These are phyloP conservation scores for Oxygymnocypris stewartii DNA, from an alignment of 2,113 vertebrate species.

Conservation along the genomic window DNA sequence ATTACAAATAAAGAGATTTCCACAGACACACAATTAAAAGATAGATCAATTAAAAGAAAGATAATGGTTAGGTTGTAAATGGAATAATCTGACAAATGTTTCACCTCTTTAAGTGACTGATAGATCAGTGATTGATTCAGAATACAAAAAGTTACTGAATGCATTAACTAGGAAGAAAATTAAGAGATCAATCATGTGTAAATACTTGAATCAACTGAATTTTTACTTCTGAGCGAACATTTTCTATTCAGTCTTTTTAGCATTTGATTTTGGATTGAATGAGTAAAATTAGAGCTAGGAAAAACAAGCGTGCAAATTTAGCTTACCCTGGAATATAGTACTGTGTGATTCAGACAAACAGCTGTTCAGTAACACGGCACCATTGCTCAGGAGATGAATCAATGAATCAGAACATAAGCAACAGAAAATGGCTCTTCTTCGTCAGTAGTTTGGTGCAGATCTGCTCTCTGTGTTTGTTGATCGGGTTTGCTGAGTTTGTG, in stretches of 20 bases:
- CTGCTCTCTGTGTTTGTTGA: background rate
- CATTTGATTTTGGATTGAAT: background rate
- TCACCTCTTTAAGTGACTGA: background rate
- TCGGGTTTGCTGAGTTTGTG: background rate
- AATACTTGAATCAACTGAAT: background rate
- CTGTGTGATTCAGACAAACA: background rate
- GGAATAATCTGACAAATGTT: background rate
- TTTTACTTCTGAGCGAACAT: background rate
- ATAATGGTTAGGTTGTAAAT: too few relatives aligned
- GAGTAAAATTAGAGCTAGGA: background rate
- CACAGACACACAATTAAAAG: background rate
- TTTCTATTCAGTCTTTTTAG: background rate
- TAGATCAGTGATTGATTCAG: background rate
- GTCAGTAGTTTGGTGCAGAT: background rate
- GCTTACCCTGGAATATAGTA: background rate
- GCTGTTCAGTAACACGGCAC: background rate
- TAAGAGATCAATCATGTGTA: background rate
- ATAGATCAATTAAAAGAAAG: too few relatives aligned
- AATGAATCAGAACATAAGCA: background rate
- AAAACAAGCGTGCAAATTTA: background rate
- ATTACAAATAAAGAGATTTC: background rate
- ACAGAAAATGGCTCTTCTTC: background rate
- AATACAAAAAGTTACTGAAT: background rate
- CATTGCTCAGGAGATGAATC: background rate
- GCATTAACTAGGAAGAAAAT: background rate